These are phyloP conservation scores for Lymantria dispar DNA, from an alignment of 2,888 invertebrate species.

Conservation along the genomic window DNA sequence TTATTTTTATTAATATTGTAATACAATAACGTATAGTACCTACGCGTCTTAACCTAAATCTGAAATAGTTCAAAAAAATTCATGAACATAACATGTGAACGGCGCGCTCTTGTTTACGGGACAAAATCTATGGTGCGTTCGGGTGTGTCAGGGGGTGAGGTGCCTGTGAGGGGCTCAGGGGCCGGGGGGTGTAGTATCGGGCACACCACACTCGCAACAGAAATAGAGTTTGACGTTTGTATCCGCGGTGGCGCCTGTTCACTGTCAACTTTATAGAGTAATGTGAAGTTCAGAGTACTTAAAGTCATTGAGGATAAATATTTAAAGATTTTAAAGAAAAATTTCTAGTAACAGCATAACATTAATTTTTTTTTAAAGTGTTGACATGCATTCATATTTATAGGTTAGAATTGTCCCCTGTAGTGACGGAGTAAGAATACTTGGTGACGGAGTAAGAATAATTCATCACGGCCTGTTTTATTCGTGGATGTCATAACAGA, in stretches of 20 bases:
- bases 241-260: constrained; percentile 81
- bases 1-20: no score
- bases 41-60: constrained; percentile 41
- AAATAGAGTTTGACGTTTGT: constrained; percentile 80
- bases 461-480: no score
- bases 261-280: constrained; percentile 75
- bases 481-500: no score
- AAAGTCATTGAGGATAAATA: background rate
- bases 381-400: no score
- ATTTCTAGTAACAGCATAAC: no score
- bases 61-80: constrained; percentile 57
- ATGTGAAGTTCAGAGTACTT: background rate
- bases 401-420: no score
- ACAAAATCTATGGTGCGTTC: constrained; percentile 36
- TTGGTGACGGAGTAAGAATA: no score
- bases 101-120: constrained; percentile 56
- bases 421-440: no score
- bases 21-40: background rate
- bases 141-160: constrained; percentile 12
- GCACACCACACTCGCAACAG: constrained; percentile 69
- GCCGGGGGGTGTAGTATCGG: constrained; percentile 42
- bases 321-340: no score
- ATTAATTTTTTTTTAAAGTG: no score
- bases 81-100: constrained; percentile 47
- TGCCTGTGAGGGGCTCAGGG: constrained; percentile 8